Evolutionary conservation across 1,140 invertebrate species (phyloP).

Genomic region (Bombus soroeensis): DNA sequence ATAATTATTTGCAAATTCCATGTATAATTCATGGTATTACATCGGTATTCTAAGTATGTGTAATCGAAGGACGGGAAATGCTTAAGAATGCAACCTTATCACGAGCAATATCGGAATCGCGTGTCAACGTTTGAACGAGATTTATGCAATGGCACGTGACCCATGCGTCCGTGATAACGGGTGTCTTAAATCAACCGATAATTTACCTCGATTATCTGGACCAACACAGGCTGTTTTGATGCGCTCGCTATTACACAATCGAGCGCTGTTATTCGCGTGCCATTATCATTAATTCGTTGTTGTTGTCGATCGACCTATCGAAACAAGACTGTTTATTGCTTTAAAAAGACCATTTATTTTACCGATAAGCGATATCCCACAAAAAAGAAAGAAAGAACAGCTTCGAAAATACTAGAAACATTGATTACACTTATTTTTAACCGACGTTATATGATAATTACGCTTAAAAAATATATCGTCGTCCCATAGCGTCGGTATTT

Average conservation of each 20-base stretch:
- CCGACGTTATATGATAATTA: background rate
- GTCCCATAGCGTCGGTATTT: background rate
- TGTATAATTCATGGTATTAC: background rate
- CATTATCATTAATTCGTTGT: slow-evolving; percentile 3
- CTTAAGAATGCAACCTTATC: background rate
- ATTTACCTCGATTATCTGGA: slow-evolving; percentile 26
- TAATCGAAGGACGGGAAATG: background rate
- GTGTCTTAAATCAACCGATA: background rate
- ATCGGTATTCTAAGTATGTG: background rate
- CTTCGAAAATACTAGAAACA: too few species aligned
- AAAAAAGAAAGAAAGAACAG: background rate
- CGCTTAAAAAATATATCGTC: background rate
- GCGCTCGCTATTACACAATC: slow-evolving; percentile 2
- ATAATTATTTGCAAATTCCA: background rate
- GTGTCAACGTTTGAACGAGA: background rate
- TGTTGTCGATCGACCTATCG: background rate
- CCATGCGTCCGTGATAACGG: background rate
- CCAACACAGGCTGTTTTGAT: background rate
- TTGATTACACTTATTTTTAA: background rate
- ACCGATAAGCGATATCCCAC: background rate
- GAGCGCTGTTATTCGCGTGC: background rate
- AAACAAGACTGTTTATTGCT: background rate
- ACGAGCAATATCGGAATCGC: slow-evolving; percentile 18
- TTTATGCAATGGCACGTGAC: slow-evolving; percentile 23
- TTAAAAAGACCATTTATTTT: background rate